Base-by-base conservation (phyloP, 1,140 invertebrate species). In the Plectrocnemia conspersa region DNA sequence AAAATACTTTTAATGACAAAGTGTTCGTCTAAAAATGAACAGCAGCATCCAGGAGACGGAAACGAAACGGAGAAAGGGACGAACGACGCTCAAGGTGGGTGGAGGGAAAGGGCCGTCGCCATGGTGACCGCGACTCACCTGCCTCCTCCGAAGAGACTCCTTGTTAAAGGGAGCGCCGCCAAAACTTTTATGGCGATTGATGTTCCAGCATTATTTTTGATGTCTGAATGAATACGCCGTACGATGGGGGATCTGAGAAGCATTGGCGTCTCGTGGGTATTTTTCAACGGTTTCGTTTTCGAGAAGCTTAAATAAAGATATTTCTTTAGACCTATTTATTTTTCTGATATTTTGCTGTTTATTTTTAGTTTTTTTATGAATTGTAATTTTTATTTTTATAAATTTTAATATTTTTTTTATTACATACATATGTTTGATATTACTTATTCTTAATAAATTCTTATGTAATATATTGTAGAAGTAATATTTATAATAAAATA, bases 71-170 rank as follows among this genome's bases (percentile, higher is more conserved):
- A 21, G 32, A 45, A 62, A 47, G 63, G 4, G 23, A 11, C 6
- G 47, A 23, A 21, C 3, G 45, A 16, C 18, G 54, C 58, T 57
- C 38, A 55, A 59, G 58, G 63, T 58, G 60, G 60, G 57, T 45
- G 56, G 63, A 72, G 71, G 71, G 73, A 72, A 45, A 47, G 54
- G 46, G 47, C 22, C 42, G 54, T 61, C 41, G 46, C 42, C 59
- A 61, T 61, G 55, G 59, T 50, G 53, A 61, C 59, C 48, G 53
- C 36, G 35, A 44, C 59, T 61, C 58, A 61, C 58, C 58, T 61
- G 59, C 29, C 29, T 42, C 38, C 25, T 38, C 50, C n/a, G 38
- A 29, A 35, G 33, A 21, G 21, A 27, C 29, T 44, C 38, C 25
- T 52, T 41, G 32, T 36, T 38, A 38, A 41, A 54, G 44, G 52